phyloP scores from a whole-genome alignment of 2,113 vertebrate genomes.

The Petrocephalus microphthalmus region DNA sequence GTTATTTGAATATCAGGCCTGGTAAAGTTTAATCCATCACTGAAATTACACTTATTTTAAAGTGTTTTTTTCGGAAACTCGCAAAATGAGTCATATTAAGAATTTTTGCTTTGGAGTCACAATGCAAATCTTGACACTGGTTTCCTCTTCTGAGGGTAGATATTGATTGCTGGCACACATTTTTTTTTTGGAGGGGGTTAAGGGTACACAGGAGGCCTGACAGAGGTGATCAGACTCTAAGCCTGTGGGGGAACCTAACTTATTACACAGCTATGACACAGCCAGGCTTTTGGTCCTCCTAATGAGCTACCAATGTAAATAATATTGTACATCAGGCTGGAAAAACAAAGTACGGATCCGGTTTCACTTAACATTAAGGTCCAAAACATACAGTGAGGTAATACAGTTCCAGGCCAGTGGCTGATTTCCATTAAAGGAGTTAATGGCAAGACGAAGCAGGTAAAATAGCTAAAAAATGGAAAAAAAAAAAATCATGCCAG shows the following conservation, averaged over 20 bases:
- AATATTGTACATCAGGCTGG: background rate
- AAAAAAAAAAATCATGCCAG: background rate
- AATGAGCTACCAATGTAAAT: background rate
- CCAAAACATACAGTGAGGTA: background rate
- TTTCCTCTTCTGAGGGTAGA: background rate
- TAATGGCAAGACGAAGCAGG: background rate
- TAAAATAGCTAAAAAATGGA: background rate
- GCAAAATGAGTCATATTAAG: background rate
- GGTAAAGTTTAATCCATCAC: background rate
- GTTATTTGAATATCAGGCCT: background rate
- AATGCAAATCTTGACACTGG: background rate
- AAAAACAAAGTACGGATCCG: too few species aligned
- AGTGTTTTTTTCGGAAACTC: background rate
- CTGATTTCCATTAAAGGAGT: background rate
- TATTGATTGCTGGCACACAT: background rate
- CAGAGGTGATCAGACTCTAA: background rate
- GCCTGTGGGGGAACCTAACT: background rate
- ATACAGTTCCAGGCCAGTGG: background rate
- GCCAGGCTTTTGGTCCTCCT: background rate
- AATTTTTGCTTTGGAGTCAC: slow-evolving; percentile 20
- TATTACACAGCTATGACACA: background rate
- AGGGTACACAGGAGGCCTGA: background rate
- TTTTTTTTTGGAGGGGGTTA: background rate
- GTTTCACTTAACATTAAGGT: slow-evolving; percentile 9
- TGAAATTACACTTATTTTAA: background rate